Evolutionary conservation across 2,888 invertebrate genomes (phyloP).

Genomic region (Bibio marci): DNA sequence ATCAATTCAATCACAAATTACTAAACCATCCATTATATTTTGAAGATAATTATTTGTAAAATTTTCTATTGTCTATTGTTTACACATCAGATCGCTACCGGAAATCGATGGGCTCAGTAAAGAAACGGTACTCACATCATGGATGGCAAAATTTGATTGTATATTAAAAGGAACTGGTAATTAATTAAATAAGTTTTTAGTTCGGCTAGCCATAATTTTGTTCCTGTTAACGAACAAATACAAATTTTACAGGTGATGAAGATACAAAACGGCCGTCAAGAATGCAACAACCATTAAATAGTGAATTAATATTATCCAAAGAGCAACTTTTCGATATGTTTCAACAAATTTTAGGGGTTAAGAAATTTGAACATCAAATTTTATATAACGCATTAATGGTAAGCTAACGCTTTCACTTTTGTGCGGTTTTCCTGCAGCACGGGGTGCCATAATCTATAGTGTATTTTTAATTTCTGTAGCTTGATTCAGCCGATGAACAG

Average conservation of each 20-base stretch:
- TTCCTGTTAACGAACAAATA: too few relatives aligned
- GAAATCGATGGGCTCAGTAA: conserved; percentile 99
- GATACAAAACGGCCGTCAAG: conserved; percentile 73
- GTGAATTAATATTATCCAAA: conserved; percentile 90
- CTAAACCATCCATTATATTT: too few relatives aligned
- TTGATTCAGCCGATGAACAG: conserved; percentile 99
- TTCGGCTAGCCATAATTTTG: background rate
- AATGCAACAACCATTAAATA: conserved; percentile 77
- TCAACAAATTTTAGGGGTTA: conserved; percentile 94
- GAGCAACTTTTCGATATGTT: conserved; percentile 99
- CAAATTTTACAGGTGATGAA: conserved; percentile 62
- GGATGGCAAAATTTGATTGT: conserved; percentile 99
- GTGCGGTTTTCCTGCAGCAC: too few relatives aligned
- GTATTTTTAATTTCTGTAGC: too few relatives aligned
- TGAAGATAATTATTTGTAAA: too few relatives aligned
- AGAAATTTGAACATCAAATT: conserved; percentile 99
- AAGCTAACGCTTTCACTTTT: too few relatives aligned
- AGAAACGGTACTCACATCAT: conserved; percentile 95
- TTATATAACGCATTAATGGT: conserved; percentile 96
- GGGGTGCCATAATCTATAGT: too few relatives aligned
- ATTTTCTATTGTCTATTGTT: too few relatives aligned
- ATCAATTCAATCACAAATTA: too few relatives aligned
- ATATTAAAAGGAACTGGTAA: conserved; percentile 75
- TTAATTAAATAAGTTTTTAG: conserved; percentile 11
- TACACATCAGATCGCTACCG: conserved; percentile 87